Evolutionary conservation across 1,140 invertebrate genomes (phyloP).

Genomic region (Hycleus cichorii): DNA sequence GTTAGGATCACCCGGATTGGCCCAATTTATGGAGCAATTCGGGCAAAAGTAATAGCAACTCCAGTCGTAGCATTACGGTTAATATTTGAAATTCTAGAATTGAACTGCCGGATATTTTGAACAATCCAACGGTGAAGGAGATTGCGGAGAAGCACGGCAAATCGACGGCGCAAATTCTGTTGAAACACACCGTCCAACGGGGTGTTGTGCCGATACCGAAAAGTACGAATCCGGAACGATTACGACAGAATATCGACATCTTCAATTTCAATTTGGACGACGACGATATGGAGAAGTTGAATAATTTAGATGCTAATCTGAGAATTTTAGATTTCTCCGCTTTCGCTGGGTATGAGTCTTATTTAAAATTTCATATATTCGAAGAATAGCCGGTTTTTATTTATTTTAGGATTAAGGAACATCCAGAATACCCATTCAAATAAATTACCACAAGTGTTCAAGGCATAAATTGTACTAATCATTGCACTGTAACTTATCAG

Average conservation of each 20-base stretch:
- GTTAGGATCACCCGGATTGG: conserved; percentile 62
- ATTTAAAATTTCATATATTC: neutral
- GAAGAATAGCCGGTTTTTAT: conserved; percentile 22
- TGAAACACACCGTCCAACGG: conserved; percentile 67
- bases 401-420: conserved; percentile 51
- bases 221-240: conserved; percentile 62
- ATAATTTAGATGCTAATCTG: conserved; percentile 54
- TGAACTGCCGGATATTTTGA: conserved; percentile 59
- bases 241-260: conserved; percentile 57
- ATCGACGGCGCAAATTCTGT: conserved; percentile 68
- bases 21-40: conserved; percentile 42
- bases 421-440: conserved; percentile 55
- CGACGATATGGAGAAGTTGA: conserved; percentile 49
- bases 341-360: conserved; percentile 39
- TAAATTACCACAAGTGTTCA: neutral
- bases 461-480: too few relatives aligned
- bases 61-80: too few relatives aligned
- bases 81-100: conserved; percentile 34
- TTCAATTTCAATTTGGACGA: conserved; percentile 54
- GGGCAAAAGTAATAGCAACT: conserved; percentile 34
- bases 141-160: conserved; percentile 63
- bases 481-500: too few relatives aligned
- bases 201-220: conserved; percentile 77
- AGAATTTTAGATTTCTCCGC: conserved; percentile 60
- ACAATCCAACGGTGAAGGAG: conserved; percentile 57